Base-by-base conservation (phyloP, 37 sponge, comb jelly and placozoan species). In the Cliona cf. orientalis region DNA sequence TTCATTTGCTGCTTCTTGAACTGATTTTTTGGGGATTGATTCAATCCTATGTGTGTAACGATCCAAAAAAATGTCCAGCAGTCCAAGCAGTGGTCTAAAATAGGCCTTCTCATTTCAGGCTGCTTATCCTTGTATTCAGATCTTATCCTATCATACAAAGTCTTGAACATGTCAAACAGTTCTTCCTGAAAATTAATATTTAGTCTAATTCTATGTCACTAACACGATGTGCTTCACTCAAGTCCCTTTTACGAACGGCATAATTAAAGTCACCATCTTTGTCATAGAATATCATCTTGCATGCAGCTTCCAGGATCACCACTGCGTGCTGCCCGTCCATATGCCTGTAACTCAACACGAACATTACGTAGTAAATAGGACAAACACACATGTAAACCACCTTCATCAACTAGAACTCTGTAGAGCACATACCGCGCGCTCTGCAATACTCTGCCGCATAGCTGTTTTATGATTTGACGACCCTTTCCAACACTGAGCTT, bases 241-340 rank as follows among this genome's bases (percentile, higher is more conserved):
- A 49, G 17, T 49, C 17, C 17, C 55, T 49, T 17, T 49, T 49
- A 19, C 17, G 55, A 19, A 49, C 17, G 11, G 55, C 55, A 49
- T 49, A 19, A 17, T 49, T 49, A 11, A 49, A 17, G 55, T 49
- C 55, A 49, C 55, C 55, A 19, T 49, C 55, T 49, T 49, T 49
- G 17, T 49, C 17, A 17, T 49, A 17, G 55, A 49, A 49, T 49
- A 69, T 69, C 70, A 69, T 69, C 26, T 22, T 69, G 22, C n/a
- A n/a, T n/a, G n/a, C 70, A 69, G 1, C 49, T 72, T 72, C 73
- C 73, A 46, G 73, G 49, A 7, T 46, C 34, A 9, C 73, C 73
- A 25, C 29, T 22, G 28, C 73, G 31, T 46, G 49, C 73, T 34
- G 73, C 73, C 46, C 73, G 28, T 46, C 73, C 73, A 72, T 46